Percentiles rank a stretch among this genome's conserved stretches.
Conservation (phyloP, 37 sponge, comb jelly and placozoan genomes). For the Chondrosia reniformis region DNA sequence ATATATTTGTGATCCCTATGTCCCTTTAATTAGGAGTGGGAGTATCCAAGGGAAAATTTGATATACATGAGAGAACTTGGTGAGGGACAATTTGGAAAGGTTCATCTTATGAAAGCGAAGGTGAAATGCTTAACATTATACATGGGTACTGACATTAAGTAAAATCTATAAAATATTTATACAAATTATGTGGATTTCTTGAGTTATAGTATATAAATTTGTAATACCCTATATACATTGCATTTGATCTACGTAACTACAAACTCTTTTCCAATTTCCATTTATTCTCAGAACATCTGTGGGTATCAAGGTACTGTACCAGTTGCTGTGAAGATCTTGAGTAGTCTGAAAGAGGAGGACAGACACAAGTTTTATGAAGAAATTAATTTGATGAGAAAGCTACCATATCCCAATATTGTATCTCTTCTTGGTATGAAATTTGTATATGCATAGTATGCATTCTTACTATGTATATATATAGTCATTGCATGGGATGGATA, state of each 20-base stretch:
- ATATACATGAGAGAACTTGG: constrained; percentile 62
- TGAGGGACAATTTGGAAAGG: constrained; percentile 72
- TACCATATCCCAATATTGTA: constrained; percentile 62
- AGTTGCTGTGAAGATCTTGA: constrained; percentile 67
- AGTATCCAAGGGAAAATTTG: constrained; percentile 40
- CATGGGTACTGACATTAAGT: too few relatives aligned
- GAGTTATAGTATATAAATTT: too few relatives aligned
- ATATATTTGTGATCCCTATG: too few relatives aligned
- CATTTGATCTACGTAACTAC: too few relatives aligned
- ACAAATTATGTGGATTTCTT: too few relatives aligned
- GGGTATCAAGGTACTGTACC: constrained; percentile 32
- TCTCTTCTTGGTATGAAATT: constrained; percentile 44
- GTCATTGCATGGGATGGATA: too few relatives aligned
- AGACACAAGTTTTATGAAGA: constrained; percentile 50
- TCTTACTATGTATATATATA: too few relatives aligned
- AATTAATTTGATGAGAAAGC: constrained; percentile 52
- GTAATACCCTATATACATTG: too few relatives aligned
- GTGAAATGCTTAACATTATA: too few relatives aligned
- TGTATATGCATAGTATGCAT: too few relatives aligned
- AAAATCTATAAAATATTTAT: too few relatives aligned
- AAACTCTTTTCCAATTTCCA: too few relatives aligned
- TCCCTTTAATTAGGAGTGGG: constrained; percentile 66
- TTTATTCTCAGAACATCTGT: constrained; percentile 45
- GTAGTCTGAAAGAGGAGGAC: constrained; percentile 14
- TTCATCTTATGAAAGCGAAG: constrained; percentile 64